A percentile compares a stretch with the other conserved stretches of the same genome.
These are phyloP conservation scores for Aldrovandia affinis DNA, from an alignment of 2,797 vertebrate genomes.

Conservation along the genomic window DNA sequence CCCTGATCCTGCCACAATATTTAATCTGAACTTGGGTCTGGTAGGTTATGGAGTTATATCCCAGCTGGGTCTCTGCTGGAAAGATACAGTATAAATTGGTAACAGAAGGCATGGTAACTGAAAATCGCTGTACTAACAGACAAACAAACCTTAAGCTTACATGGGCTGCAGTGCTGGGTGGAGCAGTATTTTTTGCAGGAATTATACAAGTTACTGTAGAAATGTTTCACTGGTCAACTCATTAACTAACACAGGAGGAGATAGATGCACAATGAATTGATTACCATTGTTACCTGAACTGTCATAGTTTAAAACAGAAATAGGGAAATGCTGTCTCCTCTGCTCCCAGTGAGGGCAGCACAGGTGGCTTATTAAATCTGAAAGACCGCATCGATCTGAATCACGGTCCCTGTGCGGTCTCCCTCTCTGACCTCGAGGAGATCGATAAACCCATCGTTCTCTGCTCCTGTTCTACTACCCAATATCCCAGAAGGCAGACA, in stretches of 20 bases:
- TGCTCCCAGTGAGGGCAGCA: conserved; percentile 61
- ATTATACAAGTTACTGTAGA: conserved; percentile 29
- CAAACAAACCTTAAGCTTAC: background rate
- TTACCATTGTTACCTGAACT: conserved; percentile 62
- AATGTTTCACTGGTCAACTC: conserved; percentile 52
- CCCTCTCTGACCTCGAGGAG: conserved; percentile 55
- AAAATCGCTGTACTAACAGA: background rate
- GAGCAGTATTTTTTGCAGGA: conserved; percentile 2
- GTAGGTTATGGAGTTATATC: background rate
- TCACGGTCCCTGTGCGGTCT: conserved; percentile 53
- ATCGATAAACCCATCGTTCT: conserved; percentile 61
- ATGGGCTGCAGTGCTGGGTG: background rate
- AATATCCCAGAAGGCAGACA: background rate
- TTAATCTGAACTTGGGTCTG: background rate
- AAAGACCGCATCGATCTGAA: conserved; percentile 73
- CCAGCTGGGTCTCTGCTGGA: background rate
- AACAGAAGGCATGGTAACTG: background rate
- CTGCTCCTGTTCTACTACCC: background rate
- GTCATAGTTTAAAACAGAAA: conserved; percentile 51
- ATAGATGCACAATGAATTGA: conserved; percentile 56
- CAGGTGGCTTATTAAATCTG: conserved; percentile 77
- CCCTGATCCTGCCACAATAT: background rate
- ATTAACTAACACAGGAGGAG: conserved; percentile 52
- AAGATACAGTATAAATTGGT: background rate
- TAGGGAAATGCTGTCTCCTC: conserved; percentile 55